Base-by-base conservation (phyloP, 2,797 vertebrate species). In the Emydoidea blandingii region DNA sequence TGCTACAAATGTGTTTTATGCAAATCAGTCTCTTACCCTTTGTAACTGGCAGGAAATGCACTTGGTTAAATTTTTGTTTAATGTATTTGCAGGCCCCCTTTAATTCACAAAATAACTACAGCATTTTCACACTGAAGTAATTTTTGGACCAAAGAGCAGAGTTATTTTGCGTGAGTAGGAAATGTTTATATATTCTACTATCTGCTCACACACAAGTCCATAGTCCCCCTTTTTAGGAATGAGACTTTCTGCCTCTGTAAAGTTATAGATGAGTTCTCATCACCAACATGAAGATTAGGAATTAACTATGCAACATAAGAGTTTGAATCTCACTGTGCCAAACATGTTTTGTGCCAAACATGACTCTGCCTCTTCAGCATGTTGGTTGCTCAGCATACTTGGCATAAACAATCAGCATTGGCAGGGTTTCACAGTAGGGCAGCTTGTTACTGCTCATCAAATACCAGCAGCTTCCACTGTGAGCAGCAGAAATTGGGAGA, bases 401-500 rank as follows among this genome's bases (percentile, higher is more conserved):
- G 96, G 95, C 96, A 97, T 94, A 95, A 98, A 97, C 93, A 94
- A 94, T 96, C 96, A 98, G 97, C 90, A 91, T 83, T 95, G 88
- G 92, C 89, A 96, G 93, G 88, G 86, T 95, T 85, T 97, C 98
- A 92, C 98, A 98, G 97, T 89, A 89, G 96, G 97, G 89, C 95
- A 81, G 95, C 97, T 98, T 98, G 98, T 98, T 98, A 96, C 92
- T 86, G 95, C 89, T 98, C 97, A 97, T 98, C 97, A 98, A 97
- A 95, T 94, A 97, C 68, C 96, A 97, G 97, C 96, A 96, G 96
- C 94, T 97, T 98, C 97, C 89, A 81, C 92, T 23, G 56, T 82
- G 86, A 81, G 27, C 92, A 12, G 76, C 96, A 97, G 96, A 96
- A 96, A 96, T 2, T 1, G 91, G 91, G 87, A 96, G 94, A 91